A percentile compares a stretch with the other conserved stretches of the same genome.
phyloP scores from a whole-genome alignment of 1,140 invertebrate species.

The Ceratitis capitata region DNA sequence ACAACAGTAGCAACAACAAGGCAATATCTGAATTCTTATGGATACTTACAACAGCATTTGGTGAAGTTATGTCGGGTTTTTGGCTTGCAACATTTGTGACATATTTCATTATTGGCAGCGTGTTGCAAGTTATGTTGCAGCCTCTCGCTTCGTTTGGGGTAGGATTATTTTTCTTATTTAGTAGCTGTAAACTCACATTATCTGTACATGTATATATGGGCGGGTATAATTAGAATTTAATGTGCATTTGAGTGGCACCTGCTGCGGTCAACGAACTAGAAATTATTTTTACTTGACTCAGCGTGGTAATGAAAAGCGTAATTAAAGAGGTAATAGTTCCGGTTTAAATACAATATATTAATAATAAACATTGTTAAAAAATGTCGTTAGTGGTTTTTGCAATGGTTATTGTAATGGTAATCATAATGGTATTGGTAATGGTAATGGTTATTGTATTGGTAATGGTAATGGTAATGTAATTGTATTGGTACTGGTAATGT shows the following conservation, averaged over 20 bases:
- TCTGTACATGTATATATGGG: not conserved
- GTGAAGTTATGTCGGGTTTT: not conserved
- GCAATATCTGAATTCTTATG: not conserved
- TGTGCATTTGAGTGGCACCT: not conserved
- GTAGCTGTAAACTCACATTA: too few relatives aligned
- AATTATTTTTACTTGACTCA: not conserved
- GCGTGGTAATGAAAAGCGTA: not conserved
- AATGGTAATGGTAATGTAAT: not conserved
- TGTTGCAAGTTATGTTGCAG: not conserved
- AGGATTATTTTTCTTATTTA: too few relatives aligned
- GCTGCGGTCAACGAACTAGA: not conserved
- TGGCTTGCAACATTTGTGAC: not conserved
- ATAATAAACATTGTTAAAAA: not conserved
- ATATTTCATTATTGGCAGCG: not conserved
- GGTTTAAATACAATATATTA: too few relatives aligned
- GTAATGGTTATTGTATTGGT: not conserved
- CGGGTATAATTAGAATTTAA: not conserved
- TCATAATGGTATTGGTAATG: not conserved
- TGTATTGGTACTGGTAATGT: not conserved
- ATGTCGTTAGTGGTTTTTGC: not conserved
- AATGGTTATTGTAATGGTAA: not conserved
- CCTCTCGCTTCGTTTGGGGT: not conserved
- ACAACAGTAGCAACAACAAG: not conserved
- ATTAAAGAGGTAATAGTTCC: not conserved
- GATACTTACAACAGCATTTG: not conserved